phyloP scores from a whole-genome alignment of 35 echinoderm and acorn worm genomes.

The Lytechinus pictus region DNA sequence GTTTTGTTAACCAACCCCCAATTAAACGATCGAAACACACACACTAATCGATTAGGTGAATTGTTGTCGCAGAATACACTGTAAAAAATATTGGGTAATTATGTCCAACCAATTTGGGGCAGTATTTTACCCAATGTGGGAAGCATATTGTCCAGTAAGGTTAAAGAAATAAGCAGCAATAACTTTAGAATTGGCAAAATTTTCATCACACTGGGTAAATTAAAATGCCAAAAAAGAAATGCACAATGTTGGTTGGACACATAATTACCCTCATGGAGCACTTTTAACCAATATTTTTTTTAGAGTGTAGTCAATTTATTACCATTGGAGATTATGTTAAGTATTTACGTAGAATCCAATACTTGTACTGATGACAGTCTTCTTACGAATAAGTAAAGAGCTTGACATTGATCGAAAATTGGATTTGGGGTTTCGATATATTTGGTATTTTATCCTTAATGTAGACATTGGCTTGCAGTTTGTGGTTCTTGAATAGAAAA shows the following conservation, averaged over 20 bases:
- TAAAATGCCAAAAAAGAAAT: no score
- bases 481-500: no score
- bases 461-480: background rate
- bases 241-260: no score
- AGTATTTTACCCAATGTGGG: no score
- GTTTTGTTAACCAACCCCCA: background rate
- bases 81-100: no score
- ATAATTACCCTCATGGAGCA: no score
- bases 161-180: no score
- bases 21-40: conserved; percentile 11
- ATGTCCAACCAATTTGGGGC: no score
- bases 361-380: background rate
- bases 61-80: background rate
- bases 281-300: no score
- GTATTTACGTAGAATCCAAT: background rate
- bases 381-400: background rate
- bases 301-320: background rate
- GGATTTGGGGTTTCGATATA: background rate
- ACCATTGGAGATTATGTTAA: background rate
- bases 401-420: background rate
- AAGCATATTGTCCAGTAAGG: no score
- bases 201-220: no score
- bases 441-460: background rate
- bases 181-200: no score
- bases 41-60: background rate